phyloP scores from a whole-genome alignment of 2,797 vertebrate genomes.

The Sarcophilus harrisii region DNA sequence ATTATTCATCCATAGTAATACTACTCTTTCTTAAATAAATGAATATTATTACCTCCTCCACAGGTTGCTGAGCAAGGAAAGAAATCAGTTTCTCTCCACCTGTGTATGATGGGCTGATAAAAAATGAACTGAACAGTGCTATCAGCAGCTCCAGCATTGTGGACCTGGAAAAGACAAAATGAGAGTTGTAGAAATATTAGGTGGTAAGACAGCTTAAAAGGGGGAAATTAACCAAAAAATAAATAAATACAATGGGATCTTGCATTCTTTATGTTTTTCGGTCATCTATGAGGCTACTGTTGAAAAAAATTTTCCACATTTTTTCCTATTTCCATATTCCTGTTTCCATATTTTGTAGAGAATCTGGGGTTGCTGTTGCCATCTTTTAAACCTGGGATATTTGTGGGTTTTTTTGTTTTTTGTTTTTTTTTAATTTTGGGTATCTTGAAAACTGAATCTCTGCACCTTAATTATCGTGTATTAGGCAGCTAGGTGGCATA shows the following conservation, averaged over 20 bases:
- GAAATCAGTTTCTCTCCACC: slow-evolving; percentile 98
- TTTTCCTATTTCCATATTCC: no score
- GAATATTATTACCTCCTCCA: slow-evolving; percentile 91
- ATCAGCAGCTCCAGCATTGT: slow-evolving; percentile 86
- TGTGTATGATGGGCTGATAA: slow-evolving; percentile 97
- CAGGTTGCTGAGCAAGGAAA: slow-evolving; percentile 98
- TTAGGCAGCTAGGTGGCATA: neutral
- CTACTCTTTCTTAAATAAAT: neutral
- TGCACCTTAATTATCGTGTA: neutral
- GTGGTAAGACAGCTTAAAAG: neutral
- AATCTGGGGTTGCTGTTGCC: neutral
- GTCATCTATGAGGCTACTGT: neutral
- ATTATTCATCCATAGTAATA: neutral
- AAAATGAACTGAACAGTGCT: slow-evolving; percentile 96
- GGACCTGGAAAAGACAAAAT: slow-evolving; percentile 86
- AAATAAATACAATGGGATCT: neutral
- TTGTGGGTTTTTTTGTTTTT: neutral
- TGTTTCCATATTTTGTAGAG: neutral
- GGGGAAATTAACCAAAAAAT: neutral
- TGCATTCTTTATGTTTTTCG: neutral
- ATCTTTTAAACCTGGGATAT: neutral
- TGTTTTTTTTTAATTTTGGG: neutral
- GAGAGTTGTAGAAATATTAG: slow-evolving; percentile 24
- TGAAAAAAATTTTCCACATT: neutral
- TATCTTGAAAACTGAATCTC: neutral